Conservation (phyloP, 2,888 invertebrate species). For the Eristalis tenax region DNA sequence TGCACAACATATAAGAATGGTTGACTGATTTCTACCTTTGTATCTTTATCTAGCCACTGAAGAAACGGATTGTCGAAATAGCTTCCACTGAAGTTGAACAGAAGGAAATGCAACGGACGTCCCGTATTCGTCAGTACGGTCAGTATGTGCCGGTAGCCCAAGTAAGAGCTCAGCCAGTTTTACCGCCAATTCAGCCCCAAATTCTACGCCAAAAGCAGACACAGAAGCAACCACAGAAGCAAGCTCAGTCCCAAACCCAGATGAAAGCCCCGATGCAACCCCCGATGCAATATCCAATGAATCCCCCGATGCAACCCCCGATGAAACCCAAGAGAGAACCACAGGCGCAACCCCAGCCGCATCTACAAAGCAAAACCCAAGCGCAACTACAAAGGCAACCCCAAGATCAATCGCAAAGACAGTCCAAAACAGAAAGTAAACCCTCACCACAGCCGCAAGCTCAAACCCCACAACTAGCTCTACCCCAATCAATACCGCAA, state of each 20-base stretch:
- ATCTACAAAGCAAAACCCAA: neutral
- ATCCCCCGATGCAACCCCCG: neutral
- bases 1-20: no score
- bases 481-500: neutral
- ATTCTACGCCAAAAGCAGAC: neutral
- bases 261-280: neutral
- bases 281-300: neutral
- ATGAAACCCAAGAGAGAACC: neutral
- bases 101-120: neutral
- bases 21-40: neutral
- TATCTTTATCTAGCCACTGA: neutral
- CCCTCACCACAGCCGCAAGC: neutral
- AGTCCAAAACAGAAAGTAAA: neutral
- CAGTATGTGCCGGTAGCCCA: neutral
- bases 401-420: neutral
- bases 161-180: neutral
- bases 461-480: neutral
- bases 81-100: neutral
- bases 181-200: neutral
- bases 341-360: neutral
- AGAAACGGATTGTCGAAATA: neutral
- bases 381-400: neutral
- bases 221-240: neutral
- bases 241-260: neutral
- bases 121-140: neutral